phyloP scores from a whole-genome alignment of 2,888 invertebrate species.

The Keiferia lycopersicella region DNA sequence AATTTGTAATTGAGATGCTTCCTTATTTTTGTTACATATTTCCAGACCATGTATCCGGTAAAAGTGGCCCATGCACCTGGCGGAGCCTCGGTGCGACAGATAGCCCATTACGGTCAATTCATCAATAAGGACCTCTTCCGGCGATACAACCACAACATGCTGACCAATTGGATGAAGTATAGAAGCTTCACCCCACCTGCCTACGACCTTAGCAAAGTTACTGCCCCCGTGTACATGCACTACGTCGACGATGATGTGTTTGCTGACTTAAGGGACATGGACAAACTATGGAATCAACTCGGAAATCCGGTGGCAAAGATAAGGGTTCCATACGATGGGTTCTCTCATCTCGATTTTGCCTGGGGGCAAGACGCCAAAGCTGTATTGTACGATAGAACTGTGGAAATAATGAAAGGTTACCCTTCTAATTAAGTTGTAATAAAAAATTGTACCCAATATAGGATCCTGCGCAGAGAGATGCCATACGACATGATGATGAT shows the following conservation, averaged over 20 bases:
- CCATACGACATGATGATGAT: too few species aligned
- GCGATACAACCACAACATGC: constrained; percentile 74
- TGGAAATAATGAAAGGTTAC: constrained; percentile 67
- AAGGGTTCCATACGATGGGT: constrained; percentile 76
- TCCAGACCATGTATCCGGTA: constrained; percentile 84
- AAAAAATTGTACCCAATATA: not conserved
- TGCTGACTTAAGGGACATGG: constrained; percentile 73
- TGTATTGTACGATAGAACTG: constrained; percentile 78
- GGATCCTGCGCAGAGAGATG: not conserved
- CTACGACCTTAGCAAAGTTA: constrained; percentile 77
- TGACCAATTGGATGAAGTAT: constrained; percentile 76
- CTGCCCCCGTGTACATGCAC: constrained; percentile 81
- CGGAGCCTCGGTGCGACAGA: constrained; percentile 84
- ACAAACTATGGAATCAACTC: constrained; percentile 65
- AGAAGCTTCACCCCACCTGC: constrained; percentile 74
- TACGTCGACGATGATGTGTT: constrained; percentile 83
- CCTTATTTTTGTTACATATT: constrained; percentile 17
- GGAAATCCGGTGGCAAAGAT: constrained; percentile 75
- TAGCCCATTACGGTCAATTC: constrained; percentile 86
- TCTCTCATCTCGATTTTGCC: constrained; percentile 86
- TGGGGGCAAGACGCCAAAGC: constrained; percentile 81
- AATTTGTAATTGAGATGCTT: too few species aligned
- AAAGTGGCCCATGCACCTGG: constrained; percentile 84
- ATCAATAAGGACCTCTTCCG: constrained; percentile 72
- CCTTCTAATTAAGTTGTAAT: constrained; percentile 35